phyloP scores from a whole-genome alignment of 2,888 invertebrate species.

The Drosophila phalerata region DNA sequence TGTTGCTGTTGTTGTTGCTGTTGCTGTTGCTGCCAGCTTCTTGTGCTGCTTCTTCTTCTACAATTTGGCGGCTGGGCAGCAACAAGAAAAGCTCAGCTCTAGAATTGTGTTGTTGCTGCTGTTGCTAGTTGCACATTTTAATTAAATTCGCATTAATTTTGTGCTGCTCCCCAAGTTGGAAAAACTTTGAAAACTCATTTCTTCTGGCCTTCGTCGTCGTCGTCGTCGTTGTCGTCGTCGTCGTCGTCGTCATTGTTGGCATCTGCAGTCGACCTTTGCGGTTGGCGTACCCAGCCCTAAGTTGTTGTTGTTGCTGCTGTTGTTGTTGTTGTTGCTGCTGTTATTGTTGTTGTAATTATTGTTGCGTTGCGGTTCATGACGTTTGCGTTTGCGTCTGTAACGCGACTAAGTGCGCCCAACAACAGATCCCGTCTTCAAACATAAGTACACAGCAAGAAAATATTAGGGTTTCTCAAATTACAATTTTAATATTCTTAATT shows the following conservation, averaged over 20 bases:
- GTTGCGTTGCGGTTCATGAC: constrained; percentile 81
- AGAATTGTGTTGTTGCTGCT: constrained; percentile 63
- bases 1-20: constrained; percentile 38
- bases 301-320: constrained; percentile 50
- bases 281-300: constrained; percentile 72
- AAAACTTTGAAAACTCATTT: constrained; percentile 79
- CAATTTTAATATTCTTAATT: no score
- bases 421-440: constrained; percentile 35
- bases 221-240: constrained; percentile 52
- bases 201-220: constrained; percentile 63
- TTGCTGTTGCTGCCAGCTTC: constrained; percentile 13
- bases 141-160: constrained; percentile 81
- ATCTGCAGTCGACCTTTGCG: constrained; percentile 80
- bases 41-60: constrained; percentile 38
- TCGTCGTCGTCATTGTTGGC: constrained; percentile 42
- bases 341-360: constrained; percentile 77
- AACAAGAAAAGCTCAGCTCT: constrained; percentile 74
- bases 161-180: constrained; percentile 67
- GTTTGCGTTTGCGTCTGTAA: constrained; percentile 72
- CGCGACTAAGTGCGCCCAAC: constrained; percentile 73
- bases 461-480: no score
- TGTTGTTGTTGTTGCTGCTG: constrained; percentile 31
- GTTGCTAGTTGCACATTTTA: constrained; percentile 80
- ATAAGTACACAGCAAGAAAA: not conserved
- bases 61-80: constrained; percentile 67